phyloP scores from a whole-genome alignment of 2,113 vertebrate genomes.

The Chaetodon auriga region DNA sequence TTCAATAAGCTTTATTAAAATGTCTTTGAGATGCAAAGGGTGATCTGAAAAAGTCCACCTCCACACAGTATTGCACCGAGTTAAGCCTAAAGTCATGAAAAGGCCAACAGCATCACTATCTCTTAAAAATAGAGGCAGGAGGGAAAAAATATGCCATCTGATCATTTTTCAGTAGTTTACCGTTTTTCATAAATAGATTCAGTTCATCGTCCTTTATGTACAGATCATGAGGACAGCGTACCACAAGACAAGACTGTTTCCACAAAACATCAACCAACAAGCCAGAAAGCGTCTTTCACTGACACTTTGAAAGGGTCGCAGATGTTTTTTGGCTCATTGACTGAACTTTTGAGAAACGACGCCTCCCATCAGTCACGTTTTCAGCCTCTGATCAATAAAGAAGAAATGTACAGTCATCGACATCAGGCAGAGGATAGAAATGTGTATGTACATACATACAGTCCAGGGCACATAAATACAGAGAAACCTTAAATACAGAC shows the following conservation, averaged over 20 bases:
- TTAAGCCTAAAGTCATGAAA: conserved; percentile 44
- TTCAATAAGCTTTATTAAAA: conserved; percentile 76
- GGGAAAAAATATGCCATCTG: conserved; percentile 78
- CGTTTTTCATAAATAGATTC: conserved; percentile 76
- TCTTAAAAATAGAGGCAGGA: conserved; percentile 80
- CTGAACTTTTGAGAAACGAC: not conserved
- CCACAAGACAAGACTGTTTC: not conserved
- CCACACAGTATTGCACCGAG: conserved; percentile 74
- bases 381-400: not conserved
- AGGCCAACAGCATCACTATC: conserved; percentile 23
- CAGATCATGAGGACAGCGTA: conserved; percentile 47
- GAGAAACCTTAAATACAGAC: conserved; percentile 36
- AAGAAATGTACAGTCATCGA: conserved; percentile 54
- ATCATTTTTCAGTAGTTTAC: conserved; percentile 73
- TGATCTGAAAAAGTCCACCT: conserved; percentile 31
- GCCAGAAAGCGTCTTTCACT: not conserved
- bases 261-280: conserved; percentile 43
- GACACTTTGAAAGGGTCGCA: too few relatives aligned
- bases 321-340: conserved; percentile 2
- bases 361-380: not conserved
- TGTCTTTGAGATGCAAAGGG: conserved; percentile 31
- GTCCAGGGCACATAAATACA: conserved; percentile 51
- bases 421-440: conserved; percentile 48
- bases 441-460: conserved; percentile 52
- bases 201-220: conserved; percentile 66